Conservation (phyloP, 2,113 vertebrate species). For the Holacanthus passer region DNA sequence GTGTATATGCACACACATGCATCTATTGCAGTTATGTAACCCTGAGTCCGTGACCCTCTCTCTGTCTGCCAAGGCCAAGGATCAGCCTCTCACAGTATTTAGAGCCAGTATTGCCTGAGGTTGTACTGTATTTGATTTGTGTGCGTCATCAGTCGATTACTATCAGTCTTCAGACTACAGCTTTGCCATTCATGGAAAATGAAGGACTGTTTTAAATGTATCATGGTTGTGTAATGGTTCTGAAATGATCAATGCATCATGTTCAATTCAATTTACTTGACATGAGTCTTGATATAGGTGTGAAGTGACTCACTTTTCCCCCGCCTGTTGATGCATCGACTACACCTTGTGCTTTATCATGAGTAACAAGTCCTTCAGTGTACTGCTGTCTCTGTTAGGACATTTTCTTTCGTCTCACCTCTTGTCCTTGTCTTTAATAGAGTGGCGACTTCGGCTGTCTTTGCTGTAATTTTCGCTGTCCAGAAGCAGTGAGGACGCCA, state of each 20-base stretch:
- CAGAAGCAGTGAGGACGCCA: slow-evolving; percentile 83
- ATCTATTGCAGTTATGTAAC: slow-evolving; percentile 40
- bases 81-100: slow-evolving; percentile 19
- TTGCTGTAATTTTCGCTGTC: slow-evolving; percentile 90
- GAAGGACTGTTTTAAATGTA: not conserved
- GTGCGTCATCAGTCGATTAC: not conserved
- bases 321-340: not conserved
- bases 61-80: slow-evolving; percentile 13
- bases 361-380: not conserved
- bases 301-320: slow-evolving; percentile 6
- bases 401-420: slow-evolving; percentile 80
- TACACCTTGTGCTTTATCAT: not conserved
- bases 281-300: not conserved
- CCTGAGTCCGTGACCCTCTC: slow-evolving; percentile 14
- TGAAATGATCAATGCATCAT: not conserved
- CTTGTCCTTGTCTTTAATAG: slow-evolving; percentile 93
- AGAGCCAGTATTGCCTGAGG: slow-evolving; percentile 16
- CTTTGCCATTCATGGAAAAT: slow-evolving; percentile 15
- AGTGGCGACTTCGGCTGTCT: slow-evolving; percentile 87
- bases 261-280: not conserved
- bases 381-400: not conserved
- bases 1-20: not conserved
- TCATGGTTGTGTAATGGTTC: not conserved
- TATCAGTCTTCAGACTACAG: not conserved
- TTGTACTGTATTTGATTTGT: not conserved